phyloP scores from a whole-genome alignment of 1,140 invertebrate species.

The Eciton burchellii region DNA sequence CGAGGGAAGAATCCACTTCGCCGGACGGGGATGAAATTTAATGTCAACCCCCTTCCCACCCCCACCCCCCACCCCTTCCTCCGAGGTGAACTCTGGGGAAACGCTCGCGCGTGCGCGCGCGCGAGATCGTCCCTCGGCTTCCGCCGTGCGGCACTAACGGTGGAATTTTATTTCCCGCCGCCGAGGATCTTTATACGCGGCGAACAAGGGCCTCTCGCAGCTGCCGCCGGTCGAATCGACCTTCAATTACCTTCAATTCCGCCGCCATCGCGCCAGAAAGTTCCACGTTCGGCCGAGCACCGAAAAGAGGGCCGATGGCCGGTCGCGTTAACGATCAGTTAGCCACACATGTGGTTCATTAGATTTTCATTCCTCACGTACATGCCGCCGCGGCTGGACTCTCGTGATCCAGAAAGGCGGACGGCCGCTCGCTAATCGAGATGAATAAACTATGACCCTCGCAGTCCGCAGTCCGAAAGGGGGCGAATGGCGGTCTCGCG shows the following conservation, averaged over 20 bases:
- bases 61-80: no score
- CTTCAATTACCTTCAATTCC: conserved; percentile 32
- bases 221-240: conserved; percentile 21
- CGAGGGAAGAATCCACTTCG: not conserved
- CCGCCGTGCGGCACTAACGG: not conserved
- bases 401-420: conserved; percentile 25
- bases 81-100: conserved; percentile 1
- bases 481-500: not conserved
- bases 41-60: no score
- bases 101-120: conserved; percentile 4
- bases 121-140: conserved; percentile 19
- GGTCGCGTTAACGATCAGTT: not conserved
- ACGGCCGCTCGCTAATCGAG: conserved; percentile 12
- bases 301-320: not conserved
- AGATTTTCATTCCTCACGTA: conserved; percentile 47
- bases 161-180: not conserved
- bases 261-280: not conserved
- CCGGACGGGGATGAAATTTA: conserved; percentile 16
- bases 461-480: conserved; percentile 23
- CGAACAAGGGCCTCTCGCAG: conserved; percentile 3
- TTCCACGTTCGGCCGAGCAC: not conserved
- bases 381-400: not conserved
- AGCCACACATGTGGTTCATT: conserved; percentile 27
- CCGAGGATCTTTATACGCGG: conserved; percentile 9
- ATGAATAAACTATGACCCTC: conserved; percentile 45